These are phyloP conservation scores for Nymphicus hollandicus DNA, from an alignment of 2,113 vertebrate species.

Conservation along the genomic window DNA sequence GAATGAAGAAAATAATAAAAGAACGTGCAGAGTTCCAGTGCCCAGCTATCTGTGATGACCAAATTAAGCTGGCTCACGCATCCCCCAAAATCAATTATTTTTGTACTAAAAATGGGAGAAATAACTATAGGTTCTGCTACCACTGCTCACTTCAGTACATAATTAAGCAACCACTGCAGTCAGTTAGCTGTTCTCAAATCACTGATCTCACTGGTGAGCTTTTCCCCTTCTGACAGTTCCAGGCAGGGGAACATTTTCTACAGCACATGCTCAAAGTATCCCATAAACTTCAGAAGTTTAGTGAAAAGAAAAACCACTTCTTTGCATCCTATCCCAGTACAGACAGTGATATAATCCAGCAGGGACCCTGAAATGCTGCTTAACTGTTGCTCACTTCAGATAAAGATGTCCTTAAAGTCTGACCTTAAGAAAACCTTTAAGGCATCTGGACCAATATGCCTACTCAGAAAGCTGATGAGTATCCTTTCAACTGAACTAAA, in stretches of 20 bases:
- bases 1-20: not conserved
- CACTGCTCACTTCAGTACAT: not conserved
- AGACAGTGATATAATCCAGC: not conserved
- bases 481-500: not conserved
- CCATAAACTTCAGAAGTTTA: not conserved
- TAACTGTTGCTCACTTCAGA: not conserved
- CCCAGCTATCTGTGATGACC: not conserved
- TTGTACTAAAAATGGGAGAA: not conserved
- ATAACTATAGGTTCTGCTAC: not conserved
- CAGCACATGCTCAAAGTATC: not conserved
- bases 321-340: not conserved
- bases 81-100: not conserved
- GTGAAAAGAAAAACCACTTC: not conserved
- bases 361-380: not conserved
- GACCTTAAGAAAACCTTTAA: not conserved
- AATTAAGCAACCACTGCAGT: not conserved
- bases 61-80: not conserved
- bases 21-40: not conserved
- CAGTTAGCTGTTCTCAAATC: not conserved
- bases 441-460: not conserved
- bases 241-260: not conserved
- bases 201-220: not conserved
- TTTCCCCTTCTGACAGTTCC: not conserved
- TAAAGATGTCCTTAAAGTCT: not conserved
- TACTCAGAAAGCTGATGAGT: not conserved